These are phyloP conservation scores for Tarsius wallacei DNA, from an alignment of 2,797 vertebrate genomes.

Conservation along the genomic window DNA sequence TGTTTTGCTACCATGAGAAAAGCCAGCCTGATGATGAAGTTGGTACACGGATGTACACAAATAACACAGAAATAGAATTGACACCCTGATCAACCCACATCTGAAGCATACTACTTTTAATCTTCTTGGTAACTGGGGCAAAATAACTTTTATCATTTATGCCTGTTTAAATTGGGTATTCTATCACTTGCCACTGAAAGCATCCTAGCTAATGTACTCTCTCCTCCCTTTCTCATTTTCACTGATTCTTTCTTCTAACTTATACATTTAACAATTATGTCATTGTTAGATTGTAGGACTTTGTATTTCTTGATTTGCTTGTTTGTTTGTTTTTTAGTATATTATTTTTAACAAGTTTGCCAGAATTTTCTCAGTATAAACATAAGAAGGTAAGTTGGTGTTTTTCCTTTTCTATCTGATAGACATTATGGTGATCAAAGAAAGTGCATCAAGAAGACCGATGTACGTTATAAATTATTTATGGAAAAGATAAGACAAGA, in stretches of 20 bases:
- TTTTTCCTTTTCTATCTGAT: background rate
- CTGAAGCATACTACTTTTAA: background rate
- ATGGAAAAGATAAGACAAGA: background rate
- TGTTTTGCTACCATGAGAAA: background rate
- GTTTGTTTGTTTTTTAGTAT: background rate
- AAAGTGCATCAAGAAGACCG: background rate
- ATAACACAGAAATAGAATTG: background rate
- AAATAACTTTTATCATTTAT: background rate
- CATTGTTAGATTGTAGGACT: background rate
- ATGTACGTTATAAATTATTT: background rate
- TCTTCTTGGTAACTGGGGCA: background rate
- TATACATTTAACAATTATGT: background rate
- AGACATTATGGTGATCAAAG: background rate
- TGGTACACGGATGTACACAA: background rate
- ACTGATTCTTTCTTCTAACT: background rate
- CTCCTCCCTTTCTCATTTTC: background rate
- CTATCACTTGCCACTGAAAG: background rate
- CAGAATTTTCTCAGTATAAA: conserved; percentile 17
- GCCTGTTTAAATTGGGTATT: background rate
- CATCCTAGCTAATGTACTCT: background rate
- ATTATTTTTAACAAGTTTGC: background rate
- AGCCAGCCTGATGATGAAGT: background rate
- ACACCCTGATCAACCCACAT: background rate
- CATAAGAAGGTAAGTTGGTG: background rate
- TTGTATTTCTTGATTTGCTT: background rate